Conservation (phyloP, 2,113 vertebrate genomes). For the Balaenoptera acutorostrata region DNA sequence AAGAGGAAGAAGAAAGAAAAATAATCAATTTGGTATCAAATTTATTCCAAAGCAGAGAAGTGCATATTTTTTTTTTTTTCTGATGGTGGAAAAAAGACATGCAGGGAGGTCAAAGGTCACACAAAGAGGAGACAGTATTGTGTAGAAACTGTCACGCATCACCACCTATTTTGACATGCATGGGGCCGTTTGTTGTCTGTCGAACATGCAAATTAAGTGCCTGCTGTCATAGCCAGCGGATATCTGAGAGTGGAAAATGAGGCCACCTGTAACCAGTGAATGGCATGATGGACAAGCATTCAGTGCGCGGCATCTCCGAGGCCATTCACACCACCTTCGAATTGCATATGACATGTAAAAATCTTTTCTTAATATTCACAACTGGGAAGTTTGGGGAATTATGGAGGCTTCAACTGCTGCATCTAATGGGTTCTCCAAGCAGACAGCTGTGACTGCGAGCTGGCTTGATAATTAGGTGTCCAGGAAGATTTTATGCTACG, state of each 20-base stretch:
- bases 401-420: conserved; percentile 92
- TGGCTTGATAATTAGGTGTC: conserved; percentile 97
- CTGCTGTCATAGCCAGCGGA: conserved; percentile 97
- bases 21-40: conserved; percentile 95
- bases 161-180: conserved; percentile 99
- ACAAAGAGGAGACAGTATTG: conserved; percentile 99
- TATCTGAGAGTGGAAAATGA: conserved; percentile 97
- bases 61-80: conserved; percentile 79
- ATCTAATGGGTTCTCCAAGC: conserved; percentile 95
- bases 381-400: conserved; percentile 94
- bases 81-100: conserved; percentile 98
- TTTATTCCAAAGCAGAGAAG: conserved; percentile 93
- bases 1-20: conserved; percentile 79
- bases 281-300: conserved; percentile 99
- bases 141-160: conserved; percentile 99
- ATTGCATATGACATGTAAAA: conserved; percentile 97
- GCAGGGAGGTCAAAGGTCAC: conserved; percentile 95
- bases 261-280: conserved; percentile 99
- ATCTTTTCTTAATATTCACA: conserved; percentile 99
- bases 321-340: conserved; percentile 93
- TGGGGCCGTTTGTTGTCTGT: conserved; percentile 99
- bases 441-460: conserved; percentile 98
- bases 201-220: conserved; percentile 99
- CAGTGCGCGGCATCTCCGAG: conserved; percentile 92
- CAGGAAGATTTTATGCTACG: conserved; percentile 91